Evolutionary conservation across 2,113 vertebrate species (phyloP).

Genomic region (Muntiacus reevesi): DNA sequence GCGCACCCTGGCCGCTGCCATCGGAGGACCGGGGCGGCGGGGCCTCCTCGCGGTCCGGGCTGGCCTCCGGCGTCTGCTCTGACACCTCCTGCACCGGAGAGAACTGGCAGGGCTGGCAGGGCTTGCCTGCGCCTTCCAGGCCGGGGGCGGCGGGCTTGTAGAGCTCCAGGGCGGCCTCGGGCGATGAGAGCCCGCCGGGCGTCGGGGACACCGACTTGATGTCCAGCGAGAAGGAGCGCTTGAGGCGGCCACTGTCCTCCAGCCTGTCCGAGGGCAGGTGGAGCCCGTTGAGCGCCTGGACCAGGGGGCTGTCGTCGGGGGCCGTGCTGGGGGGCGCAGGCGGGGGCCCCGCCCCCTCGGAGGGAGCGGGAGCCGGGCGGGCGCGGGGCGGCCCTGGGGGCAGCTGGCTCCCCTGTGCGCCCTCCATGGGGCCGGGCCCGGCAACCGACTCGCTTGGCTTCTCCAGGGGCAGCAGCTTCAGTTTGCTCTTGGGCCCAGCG

Average conservation of each 20-base stretch:
- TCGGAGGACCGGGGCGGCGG: slow-evolving; percentile 58
- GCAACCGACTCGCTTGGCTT: slow-evolving; percentile 61
- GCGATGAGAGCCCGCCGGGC: slow-evolving; percentile 69
- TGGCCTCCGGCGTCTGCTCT: slow-evolving; percentile 90
- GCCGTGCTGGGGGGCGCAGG: slow-evolving; percentile 45
- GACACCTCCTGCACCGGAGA: slow-evolving; percentile 94
- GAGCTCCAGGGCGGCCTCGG: slow-evolving; percentile 82
- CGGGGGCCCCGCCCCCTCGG: slow-evolving; percentile 64
- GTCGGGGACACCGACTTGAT: slow-evolving; percentile 85
- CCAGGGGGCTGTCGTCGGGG: slow-evolving; percentile 81
- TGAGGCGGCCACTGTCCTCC: slow-evolving; percentile 89
- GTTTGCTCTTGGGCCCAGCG: slow-evolving; percentile 74
- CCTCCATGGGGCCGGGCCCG: slow-evolving; percentile 27
- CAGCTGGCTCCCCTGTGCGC: slow-evolving; percentile 16
- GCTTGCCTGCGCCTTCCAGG: slow-evolving; percentile 85
- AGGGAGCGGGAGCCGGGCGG: slow-evolving; percentile 67
- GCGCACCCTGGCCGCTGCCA: slow-evolving; percentile 59
- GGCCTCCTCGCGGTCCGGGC: slow-evolving; percentile 87
- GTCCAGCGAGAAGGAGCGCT: slow-evolving; percentile 95
- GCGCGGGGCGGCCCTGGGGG: slow-evolving; percentile 52
- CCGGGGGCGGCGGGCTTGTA: slow-evolving; percentile 80
- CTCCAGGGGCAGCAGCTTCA: slow-evolving; percentile 81
- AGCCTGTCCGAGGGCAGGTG: slow-evolving; percentile 83
- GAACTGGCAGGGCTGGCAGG: slow-evolving; percentile 92
- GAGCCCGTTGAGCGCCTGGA: slow-evolving; percentile 85